phyloP scores from a whole-genome alignment of 2,888 invertebrate genomes.

The Patella pellucida region DNA sequence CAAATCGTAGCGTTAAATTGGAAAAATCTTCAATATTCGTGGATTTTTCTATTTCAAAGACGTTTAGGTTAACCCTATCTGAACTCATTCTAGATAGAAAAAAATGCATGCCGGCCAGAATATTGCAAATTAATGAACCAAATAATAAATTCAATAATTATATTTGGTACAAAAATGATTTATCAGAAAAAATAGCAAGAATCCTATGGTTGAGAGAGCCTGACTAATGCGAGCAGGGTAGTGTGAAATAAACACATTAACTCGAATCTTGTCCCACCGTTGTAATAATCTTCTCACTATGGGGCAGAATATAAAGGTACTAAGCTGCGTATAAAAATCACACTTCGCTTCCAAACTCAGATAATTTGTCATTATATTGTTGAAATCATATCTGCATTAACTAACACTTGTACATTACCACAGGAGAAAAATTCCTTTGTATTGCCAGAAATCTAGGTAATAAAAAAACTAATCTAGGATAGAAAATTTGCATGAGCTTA shows the following conservation, averaged over 20 bases:
- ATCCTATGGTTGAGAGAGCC: conserved; percentile 25
- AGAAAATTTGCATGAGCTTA: no score
- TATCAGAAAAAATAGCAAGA: conserved; percentile 30
- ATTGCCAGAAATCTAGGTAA: no score
- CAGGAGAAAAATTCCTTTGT: no score
- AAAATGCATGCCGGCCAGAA: conserved; percentile 18
- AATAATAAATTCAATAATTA: conserved; percentile 45
- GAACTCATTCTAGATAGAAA: conserved; percentile 1
- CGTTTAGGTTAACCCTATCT: conserved; percentile 4
- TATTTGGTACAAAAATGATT: conserved; percentile 41
- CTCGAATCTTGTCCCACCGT: conserved; percentile 20
- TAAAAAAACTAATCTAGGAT: no score
- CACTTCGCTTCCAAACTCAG: neutral
- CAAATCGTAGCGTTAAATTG: conserved; percentile 9
- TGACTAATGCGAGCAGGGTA: conserved; percentile 21
- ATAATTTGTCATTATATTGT: neutral
- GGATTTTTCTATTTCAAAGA: conserved; percentile 10
- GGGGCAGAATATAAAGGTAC: neutral
- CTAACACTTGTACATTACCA: no score
- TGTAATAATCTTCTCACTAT: conserved; percentile 13
- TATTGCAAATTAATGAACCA: conserved; percentile 42
- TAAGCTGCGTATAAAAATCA: conserved; percentile 7
- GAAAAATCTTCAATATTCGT: conserved; percentile 5
- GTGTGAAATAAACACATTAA: conserved; percentile 43
- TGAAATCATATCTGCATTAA: neutral